These are phyloP conservation scores for Copidosoma floridanum DNA, from an alignment of 1,140 invertebrate genomes.

Conservation along the genomic window DNA sequence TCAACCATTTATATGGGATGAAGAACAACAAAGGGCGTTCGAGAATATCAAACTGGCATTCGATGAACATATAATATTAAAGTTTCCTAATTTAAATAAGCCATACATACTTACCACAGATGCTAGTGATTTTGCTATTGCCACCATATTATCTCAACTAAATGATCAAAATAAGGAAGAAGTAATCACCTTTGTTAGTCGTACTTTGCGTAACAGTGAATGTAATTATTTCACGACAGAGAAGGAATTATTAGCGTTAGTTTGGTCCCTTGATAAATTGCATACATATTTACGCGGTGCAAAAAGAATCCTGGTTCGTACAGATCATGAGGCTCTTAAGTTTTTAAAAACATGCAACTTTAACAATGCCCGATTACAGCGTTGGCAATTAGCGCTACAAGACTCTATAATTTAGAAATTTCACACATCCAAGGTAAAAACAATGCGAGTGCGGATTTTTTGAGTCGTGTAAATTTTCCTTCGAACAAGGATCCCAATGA, in stretches of 20 bases:
- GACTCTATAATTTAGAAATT: no score
- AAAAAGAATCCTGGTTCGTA: not conserved
- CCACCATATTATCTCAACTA: no score
- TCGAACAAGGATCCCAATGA: no score
- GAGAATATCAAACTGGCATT: not conserved
- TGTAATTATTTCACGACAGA: slow-evolving; percentile 46
- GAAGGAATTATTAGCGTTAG: slow-evolving; percentile 47
- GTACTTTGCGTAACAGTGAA: slow-evolving; percentile 28
- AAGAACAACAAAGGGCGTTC: not conserved
- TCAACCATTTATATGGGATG: no score
- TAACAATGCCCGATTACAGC: no score
- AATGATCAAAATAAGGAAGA: no score
- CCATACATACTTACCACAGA: slow-evolving; percentile 40
- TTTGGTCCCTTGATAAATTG: slow-evolving; percentile 49
- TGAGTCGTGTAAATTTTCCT: not conserved
- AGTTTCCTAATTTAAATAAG: slow-evolving; percentile 34
- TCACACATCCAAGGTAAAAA: no score
- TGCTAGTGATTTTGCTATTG: slow-evolving; percentile 30
- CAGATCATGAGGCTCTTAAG: slow-evolving; percentile 5
- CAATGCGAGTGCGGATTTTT: no score
- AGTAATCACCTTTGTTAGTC: no score
- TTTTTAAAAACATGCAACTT: no score
- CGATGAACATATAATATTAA: slow-evolving; percentile 24
- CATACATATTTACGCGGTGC: slow-evolving; percentile 26
- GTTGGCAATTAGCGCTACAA: no score